These are phyloP conservation scores for Mythimna loreyi DNA, from an alignment of 2,888 invertebrate species.

Conservation along the genomic window DNA sequence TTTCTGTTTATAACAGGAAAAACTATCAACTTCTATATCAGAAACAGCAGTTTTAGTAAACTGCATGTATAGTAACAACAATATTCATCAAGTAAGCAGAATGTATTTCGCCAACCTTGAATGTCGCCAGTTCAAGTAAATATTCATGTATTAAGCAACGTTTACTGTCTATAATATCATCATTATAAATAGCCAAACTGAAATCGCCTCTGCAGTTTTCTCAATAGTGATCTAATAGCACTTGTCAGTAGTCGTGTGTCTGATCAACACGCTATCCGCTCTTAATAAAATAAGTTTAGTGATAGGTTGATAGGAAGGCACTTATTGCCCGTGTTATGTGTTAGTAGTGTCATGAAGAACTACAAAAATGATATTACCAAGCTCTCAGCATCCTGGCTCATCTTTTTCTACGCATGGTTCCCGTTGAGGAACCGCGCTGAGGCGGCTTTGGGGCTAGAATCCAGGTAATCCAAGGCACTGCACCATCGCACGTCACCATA, in stretches of 20 bases:
- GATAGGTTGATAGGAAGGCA: conserved; percentile 11
- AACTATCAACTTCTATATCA: neutral
- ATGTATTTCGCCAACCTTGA: conserved; percentile 70
- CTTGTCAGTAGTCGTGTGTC: conserved; percentile 57
- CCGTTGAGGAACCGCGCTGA: conserved; percentile 83
- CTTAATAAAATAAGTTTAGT: conserved; percentile 3
- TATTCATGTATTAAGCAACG: conserved; percentile 66
- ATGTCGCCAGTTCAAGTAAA: conserved; percentile 70
- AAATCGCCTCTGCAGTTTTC: conserved; percentile 71
- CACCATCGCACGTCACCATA: conserved; percentile 87
- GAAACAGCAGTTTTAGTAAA: conserved; percentile 11
- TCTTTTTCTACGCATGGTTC: conserved; percentile 93
- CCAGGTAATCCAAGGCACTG: conserved; percentile 82
- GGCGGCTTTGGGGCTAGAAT: conserved; percentile 79
- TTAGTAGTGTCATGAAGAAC: conserved; percentile 57
- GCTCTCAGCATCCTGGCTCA: conserved; percentile 94
- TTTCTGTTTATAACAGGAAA: conserved; percentile 44
- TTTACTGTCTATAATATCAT: conserved; percentile 80
- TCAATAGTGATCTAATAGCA: conserved; percentile 66
- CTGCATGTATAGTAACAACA: conserved; percentile 5
- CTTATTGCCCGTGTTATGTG: conserved; percentile 10
- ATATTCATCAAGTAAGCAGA: conserved; percentile 34
- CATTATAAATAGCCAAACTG: conserved; percentile 83
- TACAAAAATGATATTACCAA: conserved; percentile 91
- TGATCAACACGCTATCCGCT: conserved; percentile 22